Conservation (phyloP, 2,113 vertebrate species). For the Psittacula cyanocephala region DNA sequence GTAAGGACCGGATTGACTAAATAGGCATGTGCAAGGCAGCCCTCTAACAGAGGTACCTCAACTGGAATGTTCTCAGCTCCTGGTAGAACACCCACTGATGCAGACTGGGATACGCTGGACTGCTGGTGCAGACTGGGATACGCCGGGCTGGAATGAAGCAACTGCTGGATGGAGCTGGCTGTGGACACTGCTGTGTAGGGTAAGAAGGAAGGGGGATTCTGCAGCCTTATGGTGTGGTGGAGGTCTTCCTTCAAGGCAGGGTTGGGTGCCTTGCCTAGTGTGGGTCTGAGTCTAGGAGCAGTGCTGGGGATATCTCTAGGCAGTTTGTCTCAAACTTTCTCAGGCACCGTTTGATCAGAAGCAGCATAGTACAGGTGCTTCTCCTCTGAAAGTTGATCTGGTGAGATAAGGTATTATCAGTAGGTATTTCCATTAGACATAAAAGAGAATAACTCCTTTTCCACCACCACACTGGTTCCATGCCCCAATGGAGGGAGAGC, state of each 20-base stretch:
- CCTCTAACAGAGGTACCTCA: accelerated
- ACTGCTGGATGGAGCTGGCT: not conserved
- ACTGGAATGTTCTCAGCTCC: accelerated
- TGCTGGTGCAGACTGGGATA: not conserved
- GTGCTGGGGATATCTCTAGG: not conserved
- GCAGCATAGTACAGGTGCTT: not conserved
- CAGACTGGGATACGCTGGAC: accelerated
- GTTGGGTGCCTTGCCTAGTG: not conserved
- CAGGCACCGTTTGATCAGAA: not conserved
- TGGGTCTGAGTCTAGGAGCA: not conserved
- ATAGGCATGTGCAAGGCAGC: accelerated
- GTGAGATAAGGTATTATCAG: not conserved
- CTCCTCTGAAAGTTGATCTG: not conserved
- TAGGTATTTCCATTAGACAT: slow-evolving; percentile 21
- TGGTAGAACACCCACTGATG: not conserved
- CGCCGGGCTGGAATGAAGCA: accelerated
- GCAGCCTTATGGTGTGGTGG: accelerated
- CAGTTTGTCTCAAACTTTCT: not conserved
- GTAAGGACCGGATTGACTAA: accelerated
- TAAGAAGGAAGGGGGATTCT: not conserved
- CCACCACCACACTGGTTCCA: not conserved
- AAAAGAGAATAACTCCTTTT: not conserved
- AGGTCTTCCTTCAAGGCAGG: not conserved
- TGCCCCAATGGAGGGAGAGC: not conserved
- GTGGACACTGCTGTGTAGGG: accelerated